phyloP scores from a whole-genome alignment of 2,113 vertebrate genomes.

The Melanotaenia duboulayi region DNA sequence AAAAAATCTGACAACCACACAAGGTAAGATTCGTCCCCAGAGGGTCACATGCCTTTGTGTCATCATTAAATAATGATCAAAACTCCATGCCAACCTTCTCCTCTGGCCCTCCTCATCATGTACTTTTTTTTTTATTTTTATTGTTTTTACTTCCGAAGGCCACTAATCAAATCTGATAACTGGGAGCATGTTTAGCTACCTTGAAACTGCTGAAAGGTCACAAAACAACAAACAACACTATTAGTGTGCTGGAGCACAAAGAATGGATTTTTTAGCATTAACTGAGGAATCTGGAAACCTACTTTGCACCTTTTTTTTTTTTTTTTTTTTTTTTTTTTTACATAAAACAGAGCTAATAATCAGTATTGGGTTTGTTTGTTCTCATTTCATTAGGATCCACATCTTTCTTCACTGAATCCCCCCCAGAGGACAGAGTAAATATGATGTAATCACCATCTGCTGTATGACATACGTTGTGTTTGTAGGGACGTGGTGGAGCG shows the following conservation, averaged over 20 bases:
- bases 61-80: background rate
- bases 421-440: background rate
- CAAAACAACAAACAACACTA: background rate
- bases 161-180: constrained; percentile 13
- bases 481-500: background rate
- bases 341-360: constrained; percentile 3
- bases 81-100: background rate
- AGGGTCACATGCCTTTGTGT: background rate
- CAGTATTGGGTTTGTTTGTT: constrained; percentile 13
- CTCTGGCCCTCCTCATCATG: background rate
- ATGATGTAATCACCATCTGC: constrained; percentile 36
- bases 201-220: background rate
- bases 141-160: background rate
- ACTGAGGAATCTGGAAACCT: too few relatives aligned
- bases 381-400: constrained; percentile 3
- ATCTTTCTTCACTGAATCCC: constrained; percentile 8
- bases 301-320: background rate
- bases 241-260: background rate
- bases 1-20: background rate
- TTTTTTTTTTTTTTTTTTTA: too few relatives aligned
- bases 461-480: background rate
- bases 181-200: constrained; percentile 8
- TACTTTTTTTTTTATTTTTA: too few relatives aligned
- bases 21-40: background rate
- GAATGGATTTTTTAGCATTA: background rate